Base-by-base conservation (phyloP, 1,140 invertebrate species). In the Drosophila auraria region DNA sequence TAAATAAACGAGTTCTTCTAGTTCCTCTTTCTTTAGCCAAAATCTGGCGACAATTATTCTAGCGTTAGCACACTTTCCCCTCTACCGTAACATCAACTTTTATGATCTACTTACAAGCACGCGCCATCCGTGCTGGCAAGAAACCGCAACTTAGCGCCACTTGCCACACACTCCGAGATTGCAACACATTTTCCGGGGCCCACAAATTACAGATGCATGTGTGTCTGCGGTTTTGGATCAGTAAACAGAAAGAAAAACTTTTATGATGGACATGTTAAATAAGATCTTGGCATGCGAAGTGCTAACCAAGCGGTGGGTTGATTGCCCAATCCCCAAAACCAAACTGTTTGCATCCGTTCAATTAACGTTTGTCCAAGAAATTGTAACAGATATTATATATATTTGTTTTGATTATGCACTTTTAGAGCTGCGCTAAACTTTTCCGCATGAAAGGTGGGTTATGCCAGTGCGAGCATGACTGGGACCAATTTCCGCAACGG, bases 391-490 rank as follows among this genome's bases (percentile, higher is more conserved):
- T 65, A 79, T 72, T 23, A 45, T 57, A 23, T 57, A 23, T 57
- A 57, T 57, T 57, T 57, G 65, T 47, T 68, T 69, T 47, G 66
- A 71, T 87, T 78, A 89, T 81, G 81, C 73, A 75, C 17, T 36
- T 36, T 36, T 36, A 36, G 33, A 36, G 9, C 45, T 40, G 33
- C 51, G 47, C 60, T n/a, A 60, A 74, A 81, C 27, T 65, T 83
- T 87, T 89, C 80, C 78, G 65, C 78, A 42, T 77, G 56, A 87
- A 87, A 73, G 40, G 54, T 57, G 70, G 70, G 80, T 70, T 79
- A 27, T 47, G 25, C 30, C 53, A 9, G 71, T 64, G 68, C 65
- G 53, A 68, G 79, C 83, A 83, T 86, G 83, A 82, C 82, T 82
- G 27, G 50, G 45, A 23, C 15, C 23, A 17, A 65, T 68, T 65